phyloP scores from a whole-genome alignment of 2,888 invertebrate species.

The Drosophila kambysellisi region DNA sequence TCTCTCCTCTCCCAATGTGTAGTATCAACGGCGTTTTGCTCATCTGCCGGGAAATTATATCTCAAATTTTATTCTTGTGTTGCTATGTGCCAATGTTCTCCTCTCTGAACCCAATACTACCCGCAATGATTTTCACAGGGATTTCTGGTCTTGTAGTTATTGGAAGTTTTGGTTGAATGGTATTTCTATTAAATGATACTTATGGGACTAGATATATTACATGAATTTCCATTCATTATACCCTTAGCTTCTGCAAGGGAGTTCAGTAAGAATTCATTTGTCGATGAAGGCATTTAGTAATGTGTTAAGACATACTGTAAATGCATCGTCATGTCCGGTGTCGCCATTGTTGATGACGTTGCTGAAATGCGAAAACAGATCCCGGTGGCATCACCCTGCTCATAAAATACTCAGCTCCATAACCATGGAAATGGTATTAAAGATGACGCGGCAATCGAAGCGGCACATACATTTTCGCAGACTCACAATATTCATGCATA shows the following conservation, averaged over 20 bases:
- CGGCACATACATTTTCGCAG: slow-evolving; percentile 41
- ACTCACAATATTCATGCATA: slow-evolving; percentile 43
- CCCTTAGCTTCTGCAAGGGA: background rate
- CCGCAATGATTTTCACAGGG: slow-evolving; percentile 39
- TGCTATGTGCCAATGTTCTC: slow-evolving; percentile 45
- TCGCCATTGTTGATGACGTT: slow-evolving; percentile 35
- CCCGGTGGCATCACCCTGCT: slow-evolving; percentile 2
- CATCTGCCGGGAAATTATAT: slow-evolving; percentile 43
- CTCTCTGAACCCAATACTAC: slow-evolving; percentile 8
- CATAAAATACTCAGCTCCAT: background rate
- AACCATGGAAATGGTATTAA: slow-evolving; percentile 31
- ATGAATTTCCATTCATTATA: background rate
- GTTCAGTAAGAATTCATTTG: slow-evolving; percentile 8
- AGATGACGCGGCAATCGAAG: slow-evolving; percentile 27
- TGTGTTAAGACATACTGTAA: slow-evolving; percentile 30
- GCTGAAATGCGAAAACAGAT: slow-evolving; percentile 46
- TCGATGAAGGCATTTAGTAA: background rate
- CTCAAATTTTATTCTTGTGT: slow-evolving; percentile 41
- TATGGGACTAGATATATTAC: background rate
- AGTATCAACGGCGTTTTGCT: slow-evolving; percentile 16
- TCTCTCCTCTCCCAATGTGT: slow-evolving; percentile 7
- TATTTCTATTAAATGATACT: slow-evolving; percentile 4
- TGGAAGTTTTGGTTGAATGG: slow-evolving; percentile 7
- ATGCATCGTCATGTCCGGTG: slow-evolving; percentile 43
- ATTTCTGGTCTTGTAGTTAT: slow-evolving; percentile 31